Evolutionary conservation across 2,888 invertebrate species (phyloP), one percentile per base, ranked within the genome.

Genomic region (Maniola hyperantus): DNA sequence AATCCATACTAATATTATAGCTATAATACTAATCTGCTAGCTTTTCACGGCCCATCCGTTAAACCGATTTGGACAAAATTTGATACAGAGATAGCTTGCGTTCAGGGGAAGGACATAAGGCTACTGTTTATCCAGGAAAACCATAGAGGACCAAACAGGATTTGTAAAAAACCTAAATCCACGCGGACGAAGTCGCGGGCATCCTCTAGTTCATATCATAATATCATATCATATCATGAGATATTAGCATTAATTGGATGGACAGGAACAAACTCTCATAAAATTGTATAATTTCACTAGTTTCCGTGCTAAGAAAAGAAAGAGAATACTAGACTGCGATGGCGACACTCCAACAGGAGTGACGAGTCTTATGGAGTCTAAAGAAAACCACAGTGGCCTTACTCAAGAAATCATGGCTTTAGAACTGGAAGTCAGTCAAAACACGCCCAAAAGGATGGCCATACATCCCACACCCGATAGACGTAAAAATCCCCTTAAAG

Each of bases 391-490:
- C 76, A 95, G 95, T 53, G 96, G 96, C 0, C 87, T 96, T 2
- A 96, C 96, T 2, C 95, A 95, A 76, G 96, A 96, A 81, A 95
- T 96, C 48, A 93, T 94, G 83, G 93, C 94, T 0, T 80, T 96
- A 67, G 95, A 95, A 69, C 79, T 96, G 68, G 95, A 95, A 71
- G 92, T 96, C 15, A 94, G 93, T 62, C 94, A 95, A 73, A 94
- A 94, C 71, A 95, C 95, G 11, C 96, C 96, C 0, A 94, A 94
- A 80, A 93, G 93, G 66, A 94, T 93, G 86, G 89, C 92, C n/a
- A 82, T 83, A 70, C 91, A 91, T 65, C 88, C 92, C 0, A 92
- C 93, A 5, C 89, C 91, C 0, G 93, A 90, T 34, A 90, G 92
- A 74, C 82, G 85, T 48, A 89, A 87, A 67, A 94, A 93, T 80